Evolutionary conservation across 2,888 invertebrate genomes (phyloP).

Genomic region (Ptychoptera albimana): DNA sequence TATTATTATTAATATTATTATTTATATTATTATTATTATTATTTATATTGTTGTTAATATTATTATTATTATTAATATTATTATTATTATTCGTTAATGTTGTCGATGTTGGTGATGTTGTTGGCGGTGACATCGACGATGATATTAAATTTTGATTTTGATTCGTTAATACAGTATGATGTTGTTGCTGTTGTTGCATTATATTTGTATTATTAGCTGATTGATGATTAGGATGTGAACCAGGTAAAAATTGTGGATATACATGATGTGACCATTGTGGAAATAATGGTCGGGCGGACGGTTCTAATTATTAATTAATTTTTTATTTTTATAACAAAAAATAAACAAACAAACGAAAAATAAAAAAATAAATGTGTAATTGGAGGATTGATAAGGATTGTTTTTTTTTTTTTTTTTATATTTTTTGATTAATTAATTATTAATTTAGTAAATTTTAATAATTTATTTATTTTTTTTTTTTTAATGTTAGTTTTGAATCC

Average conservation of each 20-base stretch:
- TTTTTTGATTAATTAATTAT: slow-evolving; percentile 1
- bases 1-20: no score
- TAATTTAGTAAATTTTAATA: slow-evolving; percentile 1
- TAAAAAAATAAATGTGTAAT: no score
- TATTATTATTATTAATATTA: slow-evolving; percentile 4
- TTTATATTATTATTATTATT: no score
- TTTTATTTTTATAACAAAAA: not conserved
- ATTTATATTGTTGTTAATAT: no score
- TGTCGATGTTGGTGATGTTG: slow-evolving; percentile 33
- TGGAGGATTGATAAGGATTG: slow-evolving; percentile 6
- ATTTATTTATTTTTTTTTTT: slow-evolving; percentile 8
- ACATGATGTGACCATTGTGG: slow-evolving; percentile 93
- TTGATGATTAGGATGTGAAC: slow-evolving; percentile 62
- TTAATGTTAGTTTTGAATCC: slow-evolving; percentile 19
- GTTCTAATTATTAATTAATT: slow-evolving; percentile 17
- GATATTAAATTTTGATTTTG: slow-evolving; percentile 21
- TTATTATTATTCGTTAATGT: slow-evolving; percentile 10
- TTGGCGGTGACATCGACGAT: slow-evolving; percentile 38
- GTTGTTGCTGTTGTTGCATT: slow-evolving; percentile 34
- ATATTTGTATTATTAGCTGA: slow-evolving; percentile 27
- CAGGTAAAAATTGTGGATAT: slow-evolving; percentile 85
- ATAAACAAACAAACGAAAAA: no score
- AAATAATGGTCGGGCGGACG: slow-evolving; percentile 58
- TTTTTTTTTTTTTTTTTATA: slow-evolving; percentile 8
- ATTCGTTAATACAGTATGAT: slow-evolving; percentile 40